These are phyloP conservation scores for Pararge aegeria DNA, from an alignment of 1,140 invertebrate species.

Conservation along the genomic window DNA sequence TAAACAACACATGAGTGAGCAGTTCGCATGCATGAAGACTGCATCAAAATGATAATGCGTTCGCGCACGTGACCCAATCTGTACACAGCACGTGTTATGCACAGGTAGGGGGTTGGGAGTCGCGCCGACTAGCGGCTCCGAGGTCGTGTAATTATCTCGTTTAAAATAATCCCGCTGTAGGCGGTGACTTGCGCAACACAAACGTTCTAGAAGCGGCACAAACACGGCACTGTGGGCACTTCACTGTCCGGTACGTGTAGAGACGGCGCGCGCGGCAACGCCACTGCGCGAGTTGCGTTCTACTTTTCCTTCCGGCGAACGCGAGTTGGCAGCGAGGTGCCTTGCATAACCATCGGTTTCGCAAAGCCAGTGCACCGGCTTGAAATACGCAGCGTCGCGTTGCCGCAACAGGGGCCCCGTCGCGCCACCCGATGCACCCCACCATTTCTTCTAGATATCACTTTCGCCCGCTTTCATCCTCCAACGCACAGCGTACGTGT, in stretches of 20 bases:
- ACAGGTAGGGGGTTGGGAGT: slow-evolving; percentile 45
- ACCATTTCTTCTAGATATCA: slow-evolving; percentile 55
- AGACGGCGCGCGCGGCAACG: slow-evolving; percentile 67
- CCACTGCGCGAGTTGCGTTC: slow-evolving; percentile 67
- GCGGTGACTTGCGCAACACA: slow-evolving; percentile 73
- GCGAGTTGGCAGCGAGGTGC: slow-evolving; percentile 73
- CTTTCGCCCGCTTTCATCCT: slow-evolving; percentile 71
- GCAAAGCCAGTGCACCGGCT: slow-evolving; percentile 72
- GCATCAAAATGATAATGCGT: slow-evolving; percentile 35
- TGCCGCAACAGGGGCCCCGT: slow-evolving; percentile 44
- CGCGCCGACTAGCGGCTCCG: slow-evolving; percentile 34
- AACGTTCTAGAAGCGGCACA: slow-evolving; percentile 74
- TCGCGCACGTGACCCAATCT: slow-evolving; percentile 38
- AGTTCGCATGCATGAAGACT: slow-evolving; percentile 36
- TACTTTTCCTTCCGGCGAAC: slow-evolving; percentile 77
- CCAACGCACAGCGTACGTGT: slow-evolving; percentile 33
- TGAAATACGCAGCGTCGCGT: slow-evolving; percentile 57
- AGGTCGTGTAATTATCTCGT: slow-evolving; percentile 62
- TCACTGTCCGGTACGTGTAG: slow-evolving; percentile 64
- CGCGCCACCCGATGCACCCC: slow-evolving; percentile 49
- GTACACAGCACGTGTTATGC: slow-evolving; percentile 41
- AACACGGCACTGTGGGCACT: slow-evolving; percentile 70
- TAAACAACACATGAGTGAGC: background rate
- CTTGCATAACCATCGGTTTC: slow-evolving; percentile 75
- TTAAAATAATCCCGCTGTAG: slow-evolving; percentile 74